Evolutionary conservation across 2,888 invertebrate genomes (phyloP).

Genomic region (Stratiomys singularior): DNA sequence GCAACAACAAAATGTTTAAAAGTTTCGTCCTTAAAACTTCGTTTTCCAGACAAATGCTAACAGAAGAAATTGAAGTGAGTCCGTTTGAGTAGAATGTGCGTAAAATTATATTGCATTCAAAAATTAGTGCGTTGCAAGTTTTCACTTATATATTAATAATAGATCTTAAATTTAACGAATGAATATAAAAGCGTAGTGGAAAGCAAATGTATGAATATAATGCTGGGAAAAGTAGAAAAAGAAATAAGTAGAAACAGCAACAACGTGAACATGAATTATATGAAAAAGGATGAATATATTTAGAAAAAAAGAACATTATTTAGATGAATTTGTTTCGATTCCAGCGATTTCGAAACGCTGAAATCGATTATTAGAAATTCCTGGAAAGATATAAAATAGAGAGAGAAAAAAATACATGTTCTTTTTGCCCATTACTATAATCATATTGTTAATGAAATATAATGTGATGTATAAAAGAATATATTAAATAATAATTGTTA

Average conservation of each 20-base stretch:
- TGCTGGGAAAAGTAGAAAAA: not conserved
- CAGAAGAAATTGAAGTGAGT: not conserved
- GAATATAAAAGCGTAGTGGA: no score
- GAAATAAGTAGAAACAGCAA: not conserved
- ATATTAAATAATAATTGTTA: slow-evolving; percentile 13
- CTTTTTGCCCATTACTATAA: not conserved
- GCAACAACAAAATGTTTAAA: no score
- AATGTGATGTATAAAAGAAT: not conserved
- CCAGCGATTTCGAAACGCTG: not conserved
- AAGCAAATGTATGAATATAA: no score
- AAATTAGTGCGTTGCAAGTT: not conserved
- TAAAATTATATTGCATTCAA: not conserved
- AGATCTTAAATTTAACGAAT: not conserved
- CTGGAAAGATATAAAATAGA: not conserved
- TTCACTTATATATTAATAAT: not conserved
- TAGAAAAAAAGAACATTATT: not conserved
- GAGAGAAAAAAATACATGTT: not conserved
- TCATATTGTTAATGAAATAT: slow-evolving; percentile 16
- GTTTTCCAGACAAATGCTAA: no score
- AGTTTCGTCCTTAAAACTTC: no score
- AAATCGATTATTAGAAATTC: not conserved
- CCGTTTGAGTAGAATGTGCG: not conserved
- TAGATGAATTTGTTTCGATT: not conserved
- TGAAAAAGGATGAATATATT: slow-evolving; percentile 1
- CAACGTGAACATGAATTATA: not conserved